Conservation (phyloP, 37 sponge, comb jelly and placozoan genomes). For the Oopsacas minuta region DNA sequence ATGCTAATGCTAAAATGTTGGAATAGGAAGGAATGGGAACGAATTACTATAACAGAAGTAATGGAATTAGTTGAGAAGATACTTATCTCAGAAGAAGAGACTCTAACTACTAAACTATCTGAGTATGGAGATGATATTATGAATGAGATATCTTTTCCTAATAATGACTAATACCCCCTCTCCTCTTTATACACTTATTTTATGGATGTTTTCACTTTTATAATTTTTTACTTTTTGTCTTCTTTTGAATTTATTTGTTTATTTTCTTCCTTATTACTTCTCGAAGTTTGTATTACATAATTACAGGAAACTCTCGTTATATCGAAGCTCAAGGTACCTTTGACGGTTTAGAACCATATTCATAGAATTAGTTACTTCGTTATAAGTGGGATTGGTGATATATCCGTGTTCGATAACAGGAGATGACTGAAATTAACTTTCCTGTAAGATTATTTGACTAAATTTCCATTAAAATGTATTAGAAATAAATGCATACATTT, state of each 20-base stretch:
- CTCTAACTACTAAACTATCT: neutral
- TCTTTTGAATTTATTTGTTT: neutral
- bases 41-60: neutral
- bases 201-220: neutral
- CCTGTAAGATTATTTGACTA: no score
- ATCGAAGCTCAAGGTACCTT: no score
- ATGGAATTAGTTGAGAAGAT: neutral
- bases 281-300: no score
- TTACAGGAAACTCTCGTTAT: no score
- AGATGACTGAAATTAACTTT: no score
- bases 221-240: neutral
- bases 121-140: neutral
- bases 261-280: neutral
- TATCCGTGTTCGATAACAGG: no score
- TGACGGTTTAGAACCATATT: no score
- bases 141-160: neutral
- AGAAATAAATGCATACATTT: no score
- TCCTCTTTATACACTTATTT: neutral
- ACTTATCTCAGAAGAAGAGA: neutral
- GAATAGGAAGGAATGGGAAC: slow-evolving; percentile 3
- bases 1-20: neutral
- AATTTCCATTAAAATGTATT: no score
- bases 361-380: no score
- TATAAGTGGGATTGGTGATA: no score
- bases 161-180: neutral